phyloP scores from a whole-genome alignment of 1,140 invertebrate species.

The Plutomurus gul region DNA sequence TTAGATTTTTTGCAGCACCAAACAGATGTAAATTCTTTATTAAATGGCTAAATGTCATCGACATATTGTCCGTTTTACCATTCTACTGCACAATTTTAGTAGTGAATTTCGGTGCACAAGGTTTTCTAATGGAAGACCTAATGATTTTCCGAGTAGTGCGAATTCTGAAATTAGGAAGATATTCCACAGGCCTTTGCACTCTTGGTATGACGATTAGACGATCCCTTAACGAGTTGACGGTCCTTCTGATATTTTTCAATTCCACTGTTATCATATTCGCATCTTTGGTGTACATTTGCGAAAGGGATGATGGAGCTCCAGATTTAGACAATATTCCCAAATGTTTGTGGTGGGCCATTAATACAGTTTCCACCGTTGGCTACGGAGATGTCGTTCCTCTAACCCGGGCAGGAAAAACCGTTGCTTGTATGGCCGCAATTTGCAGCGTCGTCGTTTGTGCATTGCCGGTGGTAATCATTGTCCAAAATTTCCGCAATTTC shows the following conservation, averaged over 20 bases:
- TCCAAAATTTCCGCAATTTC: conserved; percentile 55
- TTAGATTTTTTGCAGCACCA: conserved; percentile 52
- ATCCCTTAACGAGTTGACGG: conserved; percentile 31
- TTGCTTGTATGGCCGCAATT: conserved; percentile 55
- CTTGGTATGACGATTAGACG: conserved; percentile 61
- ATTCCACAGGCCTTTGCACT: conserved; percentile 60
- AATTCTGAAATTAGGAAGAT: conserved; percentile 59
- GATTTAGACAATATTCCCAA: conserved; percentile 57
- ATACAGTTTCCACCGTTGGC: conserved; percentile 63
- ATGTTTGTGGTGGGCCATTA: conserved; percentile 63
- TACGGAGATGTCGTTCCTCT: conserved; percentile 59
- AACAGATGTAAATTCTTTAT: conserved; percentile 55
- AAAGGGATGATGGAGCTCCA: conserved; percentile 10
- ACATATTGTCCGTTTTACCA: conserved; percentile 57
- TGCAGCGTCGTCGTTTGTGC: conserved; percentile 56
- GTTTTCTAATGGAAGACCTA: conserved; percentile 53
- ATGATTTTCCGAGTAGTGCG: conserved; percentile 56
- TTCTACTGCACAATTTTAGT: conserved; percentile 55
- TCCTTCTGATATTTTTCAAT: neutral
- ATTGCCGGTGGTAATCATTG: conserved; percentile 60
- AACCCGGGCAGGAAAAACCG: conserved; percentile 57
- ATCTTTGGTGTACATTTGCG: conserved; percentile 43
- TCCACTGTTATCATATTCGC: conserved; percentile 4
- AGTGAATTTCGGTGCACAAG: conserved; percentile 31
- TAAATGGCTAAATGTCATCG: conserved; percentile 57